Evolutionary conservation across 2,113 vertebrate species (phyloP), one percentile per base, ranked within the genome.

Genomic region (Stictonetta naevosa): DNA sequence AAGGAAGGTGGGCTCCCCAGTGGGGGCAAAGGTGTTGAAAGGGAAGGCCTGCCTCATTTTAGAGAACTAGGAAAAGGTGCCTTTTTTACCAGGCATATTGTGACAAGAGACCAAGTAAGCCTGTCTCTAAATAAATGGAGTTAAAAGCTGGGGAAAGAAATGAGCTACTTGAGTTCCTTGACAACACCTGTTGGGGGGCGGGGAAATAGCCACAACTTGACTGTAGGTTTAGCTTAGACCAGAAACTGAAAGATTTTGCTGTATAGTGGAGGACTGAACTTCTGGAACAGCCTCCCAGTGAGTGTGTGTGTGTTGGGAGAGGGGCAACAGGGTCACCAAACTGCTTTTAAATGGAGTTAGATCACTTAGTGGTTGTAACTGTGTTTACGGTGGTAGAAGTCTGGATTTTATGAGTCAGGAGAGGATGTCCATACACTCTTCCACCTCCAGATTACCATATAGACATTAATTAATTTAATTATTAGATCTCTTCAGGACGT

Each of bases 111-210:
- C 44, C 74, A 87, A 66, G 63, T 3, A 38, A 0, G 14, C 21
- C 26, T 68, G 40, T 28, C 38, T 59, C 3, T 17, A 68, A 76
- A 72, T 22, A 38, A 16, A 3, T 40, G 5, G 21, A 72, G 8
- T 44, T 86, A 50, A 68, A 44, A 50, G 1, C 17, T 55, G 25
- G 8, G 11, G 21, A 52, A 73, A 68, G 17, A 86, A 68, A 44
- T 42, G 0, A 68, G 26, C 16, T 33, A 31, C 21, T 73, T 0
- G 0, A 34, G 16, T 62, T 33, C 36, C 48, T 0, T 14, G 17
- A 80, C 23, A 60, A 31, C 8, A 62, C 3, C 12, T 58, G 19
- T 14, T 31, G 60, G 10, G 2, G 19, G 13, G 31, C 4, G 4
- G 4, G n/a, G 64, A 87, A 78, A 28, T 28, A 8, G 31, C 55